These are phyloP conservation scores for Triplophysa siluroides DNA, from an alignment of 2,113 vertebrate genomes.

Conservation along the genomic window DNA sequence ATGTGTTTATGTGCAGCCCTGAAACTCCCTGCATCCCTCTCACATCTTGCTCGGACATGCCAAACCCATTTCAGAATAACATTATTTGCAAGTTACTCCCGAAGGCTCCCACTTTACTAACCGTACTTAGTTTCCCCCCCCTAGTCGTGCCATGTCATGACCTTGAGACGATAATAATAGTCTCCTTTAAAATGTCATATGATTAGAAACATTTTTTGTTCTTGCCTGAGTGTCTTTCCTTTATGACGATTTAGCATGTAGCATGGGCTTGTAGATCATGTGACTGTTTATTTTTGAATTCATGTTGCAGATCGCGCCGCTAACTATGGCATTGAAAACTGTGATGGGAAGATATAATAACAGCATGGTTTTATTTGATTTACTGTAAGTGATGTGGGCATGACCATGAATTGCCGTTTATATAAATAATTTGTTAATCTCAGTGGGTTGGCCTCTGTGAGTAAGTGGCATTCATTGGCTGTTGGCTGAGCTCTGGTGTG, in stretches of 20 bases:
- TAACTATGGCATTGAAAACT: neutral
- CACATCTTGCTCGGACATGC: constrained; percentile 13
- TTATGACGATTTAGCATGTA: constrained; percentile 1
- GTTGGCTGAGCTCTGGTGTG: constrained; percentile 27
- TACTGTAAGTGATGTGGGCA: neutral
- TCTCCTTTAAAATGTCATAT: neutral
- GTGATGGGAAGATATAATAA: neutral
- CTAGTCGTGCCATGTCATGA: neutral
- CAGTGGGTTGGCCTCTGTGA: neutral
- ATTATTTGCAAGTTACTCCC: constrained; percentile 11
- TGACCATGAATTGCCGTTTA: neutral
- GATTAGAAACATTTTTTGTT: neutral
- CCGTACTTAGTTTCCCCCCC: neutral
- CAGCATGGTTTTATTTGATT: constrained; percentile 14
- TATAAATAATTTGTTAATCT: neutral
- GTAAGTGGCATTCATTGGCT: neutral
- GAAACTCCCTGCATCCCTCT: constrained; percentile 22
- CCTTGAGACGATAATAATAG: neutral
- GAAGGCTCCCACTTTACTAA: neutral
- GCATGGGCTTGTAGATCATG: neutral
- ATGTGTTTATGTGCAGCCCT: constrained; percentile 12
- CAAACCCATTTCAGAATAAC: constrained; percentile 17
- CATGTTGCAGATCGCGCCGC: neutral
- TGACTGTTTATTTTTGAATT: neutral
- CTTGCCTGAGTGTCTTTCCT: neutral